Percentiles rank a stretch among this genome's conserved stretches.
These are phyloP conservation scores for Deilephila elpenor DNA, from an alignment of 2,888 invertebrate genomes.

Conservation along the genomic window DNA sequence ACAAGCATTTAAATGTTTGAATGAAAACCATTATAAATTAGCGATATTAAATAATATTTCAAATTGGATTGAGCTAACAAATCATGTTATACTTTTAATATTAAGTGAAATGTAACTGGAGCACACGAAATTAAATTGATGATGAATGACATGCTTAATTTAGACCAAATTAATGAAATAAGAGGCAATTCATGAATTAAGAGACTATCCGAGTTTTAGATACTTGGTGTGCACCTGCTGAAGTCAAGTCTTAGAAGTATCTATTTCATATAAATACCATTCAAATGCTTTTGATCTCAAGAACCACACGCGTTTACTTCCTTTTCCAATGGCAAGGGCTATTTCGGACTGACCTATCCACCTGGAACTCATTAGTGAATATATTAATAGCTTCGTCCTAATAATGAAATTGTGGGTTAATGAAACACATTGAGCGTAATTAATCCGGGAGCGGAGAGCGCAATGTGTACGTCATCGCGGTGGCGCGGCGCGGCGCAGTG, in stretches of 20 bases:
- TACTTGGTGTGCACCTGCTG: too few relatives aligned
- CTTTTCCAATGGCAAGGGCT: background rate
- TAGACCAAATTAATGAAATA: too few relatives aligned
- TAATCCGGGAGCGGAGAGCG: slow-evolving; percentile 31
- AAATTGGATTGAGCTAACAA: background rate
- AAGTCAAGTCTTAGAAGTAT: too few relatives aligned
- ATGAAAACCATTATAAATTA: background rate
- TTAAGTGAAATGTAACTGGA: background rate
- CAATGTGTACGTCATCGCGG: slow-evolving; percentile 46
- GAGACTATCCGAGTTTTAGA: too few relatives aligned
- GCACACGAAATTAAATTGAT: background rate
- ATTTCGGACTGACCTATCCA: slow-evolving; percentile 1
- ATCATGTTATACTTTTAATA: background rate
- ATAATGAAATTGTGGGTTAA: slow-evolving; percentile 25
- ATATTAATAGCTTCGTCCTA: slow-evolving; percentile 29
- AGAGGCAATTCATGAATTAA: too few relatives aligned
- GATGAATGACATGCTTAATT: too few relatives aligned
- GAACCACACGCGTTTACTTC: background rate
- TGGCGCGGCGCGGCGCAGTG: background rate
- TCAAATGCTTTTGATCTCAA: too few relatives aligned
- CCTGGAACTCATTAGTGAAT: slow-evolving; percentile 21
- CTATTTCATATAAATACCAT: too few relatives aligned
- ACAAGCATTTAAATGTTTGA: slow-evolving; percentile 9
- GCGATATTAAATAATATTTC: slow-evolving; percentile 2
- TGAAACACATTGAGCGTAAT: slow-evolving; percentile 25